A percentile compares a stretch with the other conserved stretches of the same genome.
Conservation (phyloP, 2,113 vertebrate species). For the Pollimyrus isidori region DNA sequence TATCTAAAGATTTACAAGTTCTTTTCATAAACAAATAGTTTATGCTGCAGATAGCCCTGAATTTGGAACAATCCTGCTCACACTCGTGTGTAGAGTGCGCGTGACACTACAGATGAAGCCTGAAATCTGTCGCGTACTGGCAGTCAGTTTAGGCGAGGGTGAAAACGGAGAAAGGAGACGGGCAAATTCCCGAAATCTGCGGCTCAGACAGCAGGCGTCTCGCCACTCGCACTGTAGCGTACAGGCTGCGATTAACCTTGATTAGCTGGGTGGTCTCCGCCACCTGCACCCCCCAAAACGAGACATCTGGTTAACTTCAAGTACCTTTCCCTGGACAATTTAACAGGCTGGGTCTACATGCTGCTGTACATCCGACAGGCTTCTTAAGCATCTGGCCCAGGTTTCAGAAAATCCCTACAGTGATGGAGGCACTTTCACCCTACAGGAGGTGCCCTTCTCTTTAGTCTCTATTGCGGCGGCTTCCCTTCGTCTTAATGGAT, state of each 20-base stretch:
- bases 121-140: neutral
- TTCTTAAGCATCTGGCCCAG: neutral
- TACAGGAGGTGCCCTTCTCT: neutral
- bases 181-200: neutral
- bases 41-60: neutral
- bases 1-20: neutral
- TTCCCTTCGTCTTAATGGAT: neutral
- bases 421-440: neutral
- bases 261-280: neutral
- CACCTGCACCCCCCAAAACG: neutral
- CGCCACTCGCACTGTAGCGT: neutral
- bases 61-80: neutral
- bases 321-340: neutral
- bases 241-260: constrained; percentile 7
- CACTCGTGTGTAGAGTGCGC: neutral
- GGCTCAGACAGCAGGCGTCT: neutral
- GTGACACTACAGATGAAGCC: neutral
- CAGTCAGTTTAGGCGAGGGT: neutral
- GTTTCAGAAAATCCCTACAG: neutral
- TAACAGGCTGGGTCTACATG: neutral
- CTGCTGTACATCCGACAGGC: neutral
- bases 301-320: constrained; percentile 3
- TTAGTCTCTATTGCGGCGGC: neutral
- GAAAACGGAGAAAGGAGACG: neutral
- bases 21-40: neutral